These are phyloP conservation scores for Doryteuthis pealeii DNA, from an alignment of 1,140 invertebrate species.

Conservation along the genomic window DNA sequence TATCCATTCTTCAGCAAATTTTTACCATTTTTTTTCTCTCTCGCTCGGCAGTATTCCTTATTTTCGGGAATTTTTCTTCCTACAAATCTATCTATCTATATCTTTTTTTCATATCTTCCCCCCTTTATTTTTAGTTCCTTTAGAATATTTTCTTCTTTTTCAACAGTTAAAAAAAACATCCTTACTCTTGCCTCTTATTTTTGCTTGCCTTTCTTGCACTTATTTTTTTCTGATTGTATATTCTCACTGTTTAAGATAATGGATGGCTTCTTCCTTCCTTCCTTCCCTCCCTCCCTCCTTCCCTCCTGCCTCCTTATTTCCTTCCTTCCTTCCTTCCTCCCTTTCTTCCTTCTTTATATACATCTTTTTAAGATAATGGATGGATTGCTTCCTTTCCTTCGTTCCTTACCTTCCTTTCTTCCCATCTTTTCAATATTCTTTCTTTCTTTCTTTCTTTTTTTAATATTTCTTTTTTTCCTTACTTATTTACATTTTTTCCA, in stretches of 20 bases:
- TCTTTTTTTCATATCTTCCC: too few relatives aligned
- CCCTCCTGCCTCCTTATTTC: background rate
- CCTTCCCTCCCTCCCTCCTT: background rate
- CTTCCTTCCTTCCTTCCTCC: constrained; percentile 1
- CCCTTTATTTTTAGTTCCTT: too few relatives aligned
- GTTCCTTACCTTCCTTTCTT: constrained; percentile 11
- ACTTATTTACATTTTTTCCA: background rate
- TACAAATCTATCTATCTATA: too few relatives aligned
- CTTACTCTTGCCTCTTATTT: background rate
- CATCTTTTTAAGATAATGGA: background rate
- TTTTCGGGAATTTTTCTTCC: too few relatives aligned
- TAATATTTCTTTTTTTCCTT: background rate
- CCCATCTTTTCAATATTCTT: background rate
- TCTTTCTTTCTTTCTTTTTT: background rate
- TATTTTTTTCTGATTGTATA: background rate
- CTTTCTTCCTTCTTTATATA: background rate
- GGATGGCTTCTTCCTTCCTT: background rate
- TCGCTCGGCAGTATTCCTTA: too few relatives aligned
- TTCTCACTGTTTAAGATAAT: background rate
- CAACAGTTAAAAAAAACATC: background rate
- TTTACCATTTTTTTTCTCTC: background rate
- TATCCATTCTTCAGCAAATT: background rate
- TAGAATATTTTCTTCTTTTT: too few relatives aligned
- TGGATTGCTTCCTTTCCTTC: background rate
- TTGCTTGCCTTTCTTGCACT: background rate